Percentiles rank a stretch among this genome's conserved stretches.
These are phyloP conservation scores for Dicyrtoma fusca DNA, from an alignment of 2,888 invertebrate genomes.

Conservation along the genomic window DNA sequence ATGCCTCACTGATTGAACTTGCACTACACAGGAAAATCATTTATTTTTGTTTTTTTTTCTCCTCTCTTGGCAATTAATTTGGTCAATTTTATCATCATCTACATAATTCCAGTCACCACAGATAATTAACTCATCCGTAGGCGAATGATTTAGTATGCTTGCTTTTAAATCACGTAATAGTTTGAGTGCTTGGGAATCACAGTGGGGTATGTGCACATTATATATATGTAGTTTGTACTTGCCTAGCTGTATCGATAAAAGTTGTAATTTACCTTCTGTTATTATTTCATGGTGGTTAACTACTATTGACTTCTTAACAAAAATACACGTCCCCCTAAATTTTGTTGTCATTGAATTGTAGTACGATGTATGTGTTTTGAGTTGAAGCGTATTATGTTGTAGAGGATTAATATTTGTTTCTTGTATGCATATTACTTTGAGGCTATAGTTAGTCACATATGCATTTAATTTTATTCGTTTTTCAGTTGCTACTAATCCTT, in stretches of 20 bases:
- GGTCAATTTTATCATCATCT: neutral
- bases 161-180: too few relatives aligned
- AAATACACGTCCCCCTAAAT: neutral
- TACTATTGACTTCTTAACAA: neutral
- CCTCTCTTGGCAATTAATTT: neutral
- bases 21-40: too few relatives aligned
- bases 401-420: too few relatives aligned
- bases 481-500: too few relatives aligned
- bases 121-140: neutral
- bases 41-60: too few relatives aligned
- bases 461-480: too few relatives aligned
- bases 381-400: too few relatives aligned
- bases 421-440: too few relatives aligned
- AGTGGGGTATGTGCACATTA: constrained; percentile 1
- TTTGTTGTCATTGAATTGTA: neutral
- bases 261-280: neutral
- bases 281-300: neutral
- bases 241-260: neutral
- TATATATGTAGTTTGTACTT: neutral
- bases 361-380: neutral
- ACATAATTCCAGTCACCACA: constrained; percentile 18
- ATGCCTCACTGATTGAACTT: too few relatives aligned
- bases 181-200: neutral
- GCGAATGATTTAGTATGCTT: too few relatives aligned
- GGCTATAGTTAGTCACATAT: too few relatives aligned